Percentiles rank a stretch among this genome's conserved stretches.
Conservation (phyloP, 2,113 vertebrate genomes). For the Rallus limicola region DNA sequence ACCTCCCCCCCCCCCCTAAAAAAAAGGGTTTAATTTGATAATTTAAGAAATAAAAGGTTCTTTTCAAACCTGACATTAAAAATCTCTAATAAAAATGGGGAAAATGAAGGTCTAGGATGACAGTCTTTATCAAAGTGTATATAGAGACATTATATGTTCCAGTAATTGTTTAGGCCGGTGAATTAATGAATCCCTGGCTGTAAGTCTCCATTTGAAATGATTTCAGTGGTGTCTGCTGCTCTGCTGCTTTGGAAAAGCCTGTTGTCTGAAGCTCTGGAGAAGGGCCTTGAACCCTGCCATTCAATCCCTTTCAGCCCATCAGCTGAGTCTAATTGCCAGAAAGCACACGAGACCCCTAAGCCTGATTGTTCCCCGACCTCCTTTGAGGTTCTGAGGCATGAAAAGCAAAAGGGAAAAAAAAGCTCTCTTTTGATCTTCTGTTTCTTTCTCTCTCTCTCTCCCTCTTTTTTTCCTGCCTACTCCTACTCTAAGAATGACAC, state of each 20-base stretch:
- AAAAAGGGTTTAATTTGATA: slow-evolving; percentile 72
- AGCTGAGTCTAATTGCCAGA: slow-evolving; percentile 99
- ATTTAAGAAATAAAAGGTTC: slow-evolving; percentile 74
- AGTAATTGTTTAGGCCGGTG: slow-evolving; percentile 86
- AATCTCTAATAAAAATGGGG: slow-evolving; percentile 77
- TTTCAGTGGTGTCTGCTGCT: slow-evolving; percentile 90
- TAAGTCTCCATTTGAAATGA: slow-evolving; percentile 96
- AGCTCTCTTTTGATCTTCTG: slow-evolving; percentile 90
- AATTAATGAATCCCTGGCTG: slow-evolving; percentile 86
- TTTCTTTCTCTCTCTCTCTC: slow-evolving; percentile 84
- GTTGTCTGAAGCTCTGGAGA: slow-evolving; percentile 96
- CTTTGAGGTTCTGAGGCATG: slow-evolving; percentile 99
- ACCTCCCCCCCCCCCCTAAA: not conserved
- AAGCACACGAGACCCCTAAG: slow-evolving; percentile 96
- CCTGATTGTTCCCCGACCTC: slow-evolving; percentile 98
- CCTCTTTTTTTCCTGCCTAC: slow-evolving; percentile 79
- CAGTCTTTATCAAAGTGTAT: slow-evolving; percentile 84
- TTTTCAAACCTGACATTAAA: slow-evolving; percentile 75
- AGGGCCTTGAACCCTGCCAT: slow-evolving; percentile 99
- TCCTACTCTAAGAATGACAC: slow-evolving; percentile 92
- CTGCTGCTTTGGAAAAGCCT: slow-evolving; percentile 89
- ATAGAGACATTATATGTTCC: slow-evolving; percentile 86
- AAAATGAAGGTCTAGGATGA: slow-evolving; percentile 80
- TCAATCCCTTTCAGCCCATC: slow-evolving; percentile 99
- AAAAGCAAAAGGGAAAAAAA: slow-evolving; percentile 89